Base-by-base conservation (phyloP, 2,797 vertebrate genomes). In the Bryconaethiops microstoma region DNA sequence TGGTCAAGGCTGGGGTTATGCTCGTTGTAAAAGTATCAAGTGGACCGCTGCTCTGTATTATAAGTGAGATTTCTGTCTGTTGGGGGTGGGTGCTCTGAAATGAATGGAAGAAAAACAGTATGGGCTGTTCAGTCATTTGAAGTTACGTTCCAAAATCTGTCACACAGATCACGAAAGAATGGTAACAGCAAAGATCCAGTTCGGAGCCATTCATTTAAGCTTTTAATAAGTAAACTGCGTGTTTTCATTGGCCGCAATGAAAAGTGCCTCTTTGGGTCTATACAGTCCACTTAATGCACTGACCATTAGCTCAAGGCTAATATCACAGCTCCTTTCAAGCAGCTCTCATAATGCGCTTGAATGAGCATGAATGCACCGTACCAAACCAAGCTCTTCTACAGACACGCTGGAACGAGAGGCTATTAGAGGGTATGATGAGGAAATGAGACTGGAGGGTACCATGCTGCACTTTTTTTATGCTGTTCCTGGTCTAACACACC, bases 201-300 rank as follows among this genome's bases (percentile, higher is more conserved):
- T 69, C 42, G 55, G 42, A 74, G 64, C n/a, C 59, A 74, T 68
- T 79, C 40, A 25, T 35, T 74, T 74, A 45, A 74, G 63, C 64
- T 74, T 55, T 80, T 83, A 60, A 70, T 54, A 65, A 52, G 72
- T 57, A 81, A 78, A 79, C 55, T 70, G 21, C 19, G 75, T 80
- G 67, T 81, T 81, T 76, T 80, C 68, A 76, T 75, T 80, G 82
- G 64, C 23, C 48, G 62, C 69, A 42, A 85, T 76, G 67, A 77
- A 45, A 57, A 72, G 48, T 68, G 62, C 35, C 63, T 76, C 67
- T 65, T 23, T 54, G 59, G 42, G 16, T 23, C 74, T 65, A n/a
- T 65, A 57, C 40, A 71, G 23, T 84, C 62, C 62, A 45, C 23
- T 78, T 68, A 73, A 81, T 78, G 72, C 74, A 77, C 40, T 65